phyloP scores from a whole-genome alignment of 2,113 vertebrate genomes.

The Pomatostomus ruficeps region DNA sequence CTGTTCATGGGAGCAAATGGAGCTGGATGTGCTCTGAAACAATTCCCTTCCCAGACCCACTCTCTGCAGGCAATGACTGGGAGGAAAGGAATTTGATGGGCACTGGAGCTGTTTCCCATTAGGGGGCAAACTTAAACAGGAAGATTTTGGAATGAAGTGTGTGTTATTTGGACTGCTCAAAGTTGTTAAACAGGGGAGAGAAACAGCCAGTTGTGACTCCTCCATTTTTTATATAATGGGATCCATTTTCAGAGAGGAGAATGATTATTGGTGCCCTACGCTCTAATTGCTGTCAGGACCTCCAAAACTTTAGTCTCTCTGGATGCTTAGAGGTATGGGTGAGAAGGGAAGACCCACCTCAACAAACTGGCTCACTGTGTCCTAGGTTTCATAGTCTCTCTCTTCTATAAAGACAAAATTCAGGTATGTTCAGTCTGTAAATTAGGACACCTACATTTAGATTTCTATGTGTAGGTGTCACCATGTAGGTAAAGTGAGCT shows the following conservation, averaged over 20 bases:
- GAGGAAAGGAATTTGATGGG: background rate
- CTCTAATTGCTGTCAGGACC: background rate
- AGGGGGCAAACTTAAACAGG: background rate
- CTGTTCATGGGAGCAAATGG: background rate
- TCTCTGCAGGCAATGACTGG: background rate
- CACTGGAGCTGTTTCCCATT: background rate
- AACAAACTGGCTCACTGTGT: background rate
- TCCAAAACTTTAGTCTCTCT: background rate
- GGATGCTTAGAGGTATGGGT: background rate
- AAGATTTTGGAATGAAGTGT: background rate
- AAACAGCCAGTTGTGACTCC: background rate
- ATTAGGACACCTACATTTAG: background rate
- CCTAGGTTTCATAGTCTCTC: background rate
- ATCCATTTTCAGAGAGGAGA: background rate
- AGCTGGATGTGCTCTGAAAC: background rate
- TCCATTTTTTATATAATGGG: background rate
- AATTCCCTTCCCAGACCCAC: background rate
- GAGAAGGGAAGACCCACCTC: background rate
- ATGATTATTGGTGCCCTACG: fast-evolving
- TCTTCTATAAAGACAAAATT: background rate
- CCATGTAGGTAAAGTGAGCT: background rate
- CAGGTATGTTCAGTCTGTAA: background rate
- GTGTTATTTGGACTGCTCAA: background rate
- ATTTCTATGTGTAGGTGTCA: background rate
- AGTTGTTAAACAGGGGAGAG: background rate